A percentile compares a stretch with the other conserved stretches of the same genome.
Conservation (phyloP, 2,888 invertebrate species). For the Orthosia cruda region DNA sequence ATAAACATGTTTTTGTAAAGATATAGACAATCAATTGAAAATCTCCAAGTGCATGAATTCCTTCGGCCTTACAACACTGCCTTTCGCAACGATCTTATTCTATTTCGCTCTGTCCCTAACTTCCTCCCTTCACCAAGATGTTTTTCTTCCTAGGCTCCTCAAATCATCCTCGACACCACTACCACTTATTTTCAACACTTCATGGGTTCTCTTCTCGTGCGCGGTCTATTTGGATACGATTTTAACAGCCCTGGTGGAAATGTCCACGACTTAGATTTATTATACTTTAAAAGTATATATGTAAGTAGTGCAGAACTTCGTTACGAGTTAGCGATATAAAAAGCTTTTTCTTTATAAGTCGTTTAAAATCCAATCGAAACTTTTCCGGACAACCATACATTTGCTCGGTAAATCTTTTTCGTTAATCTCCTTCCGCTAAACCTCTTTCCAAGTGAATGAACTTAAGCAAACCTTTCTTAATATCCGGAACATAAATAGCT, state of each 20-base stretch:
- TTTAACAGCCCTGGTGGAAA: too few species aligned
- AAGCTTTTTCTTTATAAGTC: background rate
- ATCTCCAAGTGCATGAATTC: too few species aligned
- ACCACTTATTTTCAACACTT: too few species aligned
- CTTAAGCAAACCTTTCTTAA: constrained; percentile 27
- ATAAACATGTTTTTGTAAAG: background rate
- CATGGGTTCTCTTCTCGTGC: too few species aligned
- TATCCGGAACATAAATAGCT: constrained; percentile 18
- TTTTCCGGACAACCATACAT: background rate
- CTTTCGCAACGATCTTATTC: too few species aligned
- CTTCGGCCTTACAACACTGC: too few species aligned
- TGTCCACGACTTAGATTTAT: background rate
- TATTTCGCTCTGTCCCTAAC: too few species aligned
- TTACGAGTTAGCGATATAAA: background rate
- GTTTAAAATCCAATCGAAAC: background rate
- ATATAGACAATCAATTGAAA: too few species aligned
- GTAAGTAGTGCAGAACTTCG: background rate
- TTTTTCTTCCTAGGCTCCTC: too few species aligned
- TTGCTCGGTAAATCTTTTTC: constrained; percentile 36
- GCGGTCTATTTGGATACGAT: too few species aligned
- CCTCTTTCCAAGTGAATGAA: constrained; percentile 34
- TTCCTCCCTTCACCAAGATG: too few species aligned
- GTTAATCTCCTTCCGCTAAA: constrained; percentile 31
- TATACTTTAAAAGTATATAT: background rate
- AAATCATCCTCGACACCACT: too few species aligned